Base-by-base conservation (phyloP, 2,797 vertebrate species). In the Pangasius djambal region DNA sequence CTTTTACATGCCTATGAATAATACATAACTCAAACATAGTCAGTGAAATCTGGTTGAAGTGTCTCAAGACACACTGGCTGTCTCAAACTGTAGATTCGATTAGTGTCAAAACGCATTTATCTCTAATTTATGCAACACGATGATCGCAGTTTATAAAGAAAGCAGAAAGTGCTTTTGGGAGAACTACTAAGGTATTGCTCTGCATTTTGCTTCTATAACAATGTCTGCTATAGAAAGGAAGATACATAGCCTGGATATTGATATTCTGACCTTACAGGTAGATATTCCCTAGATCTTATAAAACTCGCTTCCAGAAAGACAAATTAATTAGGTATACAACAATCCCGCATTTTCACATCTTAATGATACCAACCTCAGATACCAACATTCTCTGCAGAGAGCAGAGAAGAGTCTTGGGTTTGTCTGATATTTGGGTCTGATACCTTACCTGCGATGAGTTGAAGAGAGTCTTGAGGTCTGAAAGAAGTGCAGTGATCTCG, bases 361-460 rank as follows among this genome's bases (percentile, higher is more conserved):
- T 22, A 79, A 31, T 20, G 7, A 57, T 34, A 79, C 1, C 48
- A 74, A n/a, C 74, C 31, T 75, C 28, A 55, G 22, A 28, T 37
- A 40, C 57, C 44, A 84, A 52, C 1, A 50, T 40, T 25, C 34
- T 44, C 31, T 44, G 2, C 20, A 61, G 7, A 82, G 1, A 61
- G 25, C 2, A 50, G 28, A 67, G 28, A 67, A 48, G 28, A 28
- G 22, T 83, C 25, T 25, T 13, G 6, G 22, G 22, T 28, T 83
- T 4, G 48, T 85, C 13, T 86, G 37, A 78, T 65, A 15, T 65
- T 12, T 84, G 44, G n/a, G 12, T 28, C 37, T 82, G 57, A 48
- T 18, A 65, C 7, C 6, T n/a, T 90, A 97, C 96, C 95, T 94
- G 92, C 48, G 85, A 90, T 59, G 92, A 88, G 89, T 89, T 92